Conservation (phyloP, 2,113 vertebrate species). For the Paradoxurus hermaphroditus region DNA sequence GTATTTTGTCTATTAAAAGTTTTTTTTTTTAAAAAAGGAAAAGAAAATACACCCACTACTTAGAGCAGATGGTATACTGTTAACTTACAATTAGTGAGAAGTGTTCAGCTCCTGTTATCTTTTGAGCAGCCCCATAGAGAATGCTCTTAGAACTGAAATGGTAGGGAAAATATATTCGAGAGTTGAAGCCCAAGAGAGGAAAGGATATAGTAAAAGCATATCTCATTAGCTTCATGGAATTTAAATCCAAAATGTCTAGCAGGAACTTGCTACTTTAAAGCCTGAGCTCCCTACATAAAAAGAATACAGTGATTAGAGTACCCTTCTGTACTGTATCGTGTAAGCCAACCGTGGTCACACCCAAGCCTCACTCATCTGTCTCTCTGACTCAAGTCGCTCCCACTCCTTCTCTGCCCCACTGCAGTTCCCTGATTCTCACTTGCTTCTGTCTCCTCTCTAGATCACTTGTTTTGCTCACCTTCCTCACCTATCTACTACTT, state of each 20-base stretch:
- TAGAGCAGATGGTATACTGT: slow-evolving; percentile 15
- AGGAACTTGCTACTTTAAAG: background rate
- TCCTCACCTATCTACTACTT: background rate
- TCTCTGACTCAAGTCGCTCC: background rate
- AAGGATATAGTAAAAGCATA: background rate
- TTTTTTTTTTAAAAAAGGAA: background rate
- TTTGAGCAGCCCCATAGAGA: background rate
- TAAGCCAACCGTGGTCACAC: background rate
- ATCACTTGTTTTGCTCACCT: background rate
- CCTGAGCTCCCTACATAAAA: background rate
- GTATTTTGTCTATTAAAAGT: background rate
- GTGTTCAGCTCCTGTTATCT: background rate
- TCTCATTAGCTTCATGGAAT: background rate
- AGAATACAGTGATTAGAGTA: background rate
- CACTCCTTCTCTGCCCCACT: background rate
- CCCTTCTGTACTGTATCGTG: background rate
- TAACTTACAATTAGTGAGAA: slow-evolving; percentile 37
- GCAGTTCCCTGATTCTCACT: background rate
- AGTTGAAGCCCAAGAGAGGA: background rate
- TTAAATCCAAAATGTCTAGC: background rate
- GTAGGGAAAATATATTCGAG: background rate
- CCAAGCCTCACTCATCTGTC: background rate
- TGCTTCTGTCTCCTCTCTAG: background rate
- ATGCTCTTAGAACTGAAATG: background rate
- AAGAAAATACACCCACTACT: background rate